phyloP scores from a whole-genome alignment of 2,888 invertebrate genomes.

The Pseudoips prasinana region DNA sequence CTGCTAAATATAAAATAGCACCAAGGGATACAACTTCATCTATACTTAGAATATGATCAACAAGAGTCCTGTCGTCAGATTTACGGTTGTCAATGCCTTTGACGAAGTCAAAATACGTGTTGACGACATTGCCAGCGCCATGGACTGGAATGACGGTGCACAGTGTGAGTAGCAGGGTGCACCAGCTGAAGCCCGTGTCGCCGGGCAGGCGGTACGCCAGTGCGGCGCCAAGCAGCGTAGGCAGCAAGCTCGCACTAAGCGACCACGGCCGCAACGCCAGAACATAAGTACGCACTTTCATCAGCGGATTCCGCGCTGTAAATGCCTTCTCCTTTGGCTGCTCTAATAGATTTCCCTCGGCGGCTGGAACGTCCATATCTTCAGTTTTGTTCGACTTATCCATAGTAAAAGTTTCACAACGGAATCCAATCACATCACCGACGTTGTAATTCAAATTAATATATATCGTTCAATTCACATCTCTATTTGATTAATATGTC shows the following conservation, averaged over 20 bases:
- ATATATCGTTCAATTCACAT: no score
- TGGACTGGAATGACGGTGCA: constrained; percentile 95
- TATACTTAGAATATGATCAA: constrained; percentile 91
- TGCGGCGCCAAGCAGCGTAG: constrained; percentile 94
- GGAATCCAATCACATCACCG: background rate
- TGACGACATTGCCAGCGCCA: constrained; percentile 97
- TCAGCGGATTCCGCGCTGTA: constrained; percentile 81
- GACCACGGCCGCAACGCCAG: constrained; percentile 97
- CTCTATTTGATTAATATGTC: no score
- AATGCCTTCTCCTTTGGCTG: constrained; percentile 64
- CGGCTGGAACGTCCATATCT: constrained; percentile 58
- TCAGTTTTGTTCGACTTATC: constrained; percentile 46
- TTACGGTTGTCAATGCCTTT: constrained; percentile 96
- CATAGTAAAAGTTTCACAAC: no score
- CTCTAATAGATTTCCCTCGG: constrained; percentile 70
- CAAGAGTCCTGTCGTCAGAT: constrained; percentile 96
- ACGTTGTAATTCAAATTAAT: no score
- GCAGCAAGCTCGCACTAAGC: constrained; percentile 94
- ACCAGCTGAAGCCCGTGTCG: constrained; percentile 88
- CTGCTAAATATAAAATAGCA: constrained; percentile 92
- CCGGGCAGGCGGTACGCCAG: constrained; percentile 92
- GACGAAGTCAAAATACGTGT: constrained; percentile 97
- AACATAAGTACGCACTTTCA: constrained; percentile 94
- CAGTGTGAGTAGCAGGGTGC: constrained; percentile 90
- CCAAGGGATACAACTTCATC: constrained; percentile 93